These are phyloP conservation scores for Musca domestica DNA, from an alignment of 1,140 invertebrate genomes.

Conservation along the genomic window DNA sequence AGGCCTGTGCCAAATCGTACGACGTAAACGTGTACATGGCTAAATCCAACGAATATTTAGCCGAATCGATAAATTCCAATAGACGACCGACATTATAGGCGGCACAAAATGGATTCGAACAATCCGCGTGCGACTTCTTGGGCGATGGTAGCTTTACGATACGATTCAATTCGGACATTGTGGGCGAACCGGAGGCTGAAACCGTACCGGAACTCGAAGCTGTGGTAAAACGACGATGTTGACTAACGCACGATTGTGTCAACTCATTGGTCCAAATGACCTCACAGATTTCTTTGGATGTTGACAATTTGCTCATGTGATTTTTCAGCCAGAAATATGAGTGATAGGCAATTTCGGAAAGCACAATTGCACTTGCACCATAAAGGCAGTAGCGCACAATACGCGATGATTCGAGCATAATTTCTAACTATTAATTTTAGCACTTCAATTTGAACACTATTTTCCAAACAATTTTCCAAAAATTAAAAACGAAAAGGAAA, in stretches of 20 bases:
- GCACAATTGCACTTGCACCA: constrained; percentile 8
- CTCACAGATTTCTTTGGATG: constrained; percentile 18
- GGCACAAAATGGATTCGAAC: constrained; percentile 33
- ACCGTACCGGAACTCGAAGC: neutral
- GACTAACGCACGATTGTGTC: constrained; percentile 21
- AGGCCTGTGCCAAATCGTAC: constrained; percentile 6
- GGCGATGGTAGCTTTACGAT: constrained; percentile 9
- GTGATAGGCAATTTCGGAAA: constrained; percentile 24
- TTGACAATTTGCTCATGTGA: neutral
- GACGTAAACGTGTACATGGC: constrained; percentile 44
- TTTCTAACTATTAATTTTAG: neutral
- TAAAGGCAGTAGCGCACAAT: constrained; percentile 24
- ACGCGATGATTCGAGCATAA: constrained; percentile 19
- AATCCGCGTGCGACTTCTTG: neutral
- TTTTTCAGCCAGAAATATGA: constrained; percentile 19
- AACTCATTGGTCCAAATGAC: constrained; percentile 29
- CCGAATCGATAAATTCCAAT: constrained; percentile 31
- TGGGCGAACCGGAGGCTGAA: neutral
- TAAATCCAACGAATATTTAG: constrained; percentile 38
- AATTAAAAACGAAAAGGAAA: no score
- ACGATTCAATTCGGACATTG: constrained; percentile 7
- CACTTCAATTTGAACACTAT: neutral
- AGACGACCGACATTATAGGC: constrained; percentile 25
- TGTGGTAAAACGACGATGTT: neutral
- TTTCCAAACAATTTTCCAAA: neutral